phyloP scores from a whole-genome alignment of 2,113 vertebrate genomes.

The Tretioscincus oriximinensis region DNA sequence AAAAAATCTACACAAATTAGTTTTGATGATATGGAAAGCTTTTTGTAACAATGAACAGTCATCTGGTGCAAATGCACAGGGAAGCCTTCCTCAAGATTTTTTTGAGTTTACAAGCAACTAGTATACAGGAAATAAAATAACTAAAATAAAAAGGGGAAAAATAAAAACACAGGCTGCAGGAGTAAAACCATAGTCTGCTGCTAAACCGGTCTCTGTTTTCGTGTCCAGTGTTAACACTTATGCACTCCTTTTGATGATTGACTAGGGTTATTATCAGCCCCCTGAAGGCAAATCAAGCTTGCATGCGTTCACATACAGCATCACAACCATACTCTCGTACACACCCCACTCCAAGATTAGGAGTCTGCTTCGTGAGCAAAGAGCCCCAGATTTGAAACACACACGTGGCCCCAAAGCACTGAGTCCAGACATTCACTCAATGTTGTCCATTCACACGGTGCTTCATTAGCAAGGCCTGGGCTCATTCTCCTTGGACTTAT shows the following conservation, averaged over 20 bases:
- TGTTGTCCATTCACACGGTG: constrained; percentile 90
- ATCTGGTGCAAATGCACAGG: constrained; percentile 88
- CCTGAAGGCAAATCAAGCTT: constrained; percentile 86
- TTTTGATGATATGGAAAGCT: constrained; percentile 87
- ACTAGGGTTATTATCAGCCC: constrained; percentile 83
- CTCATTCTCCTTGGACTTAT: constrained; percentile 77
- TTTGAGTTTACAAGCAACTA: constrained; percentile 91
- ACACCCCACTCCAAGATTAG: constrained; percentile 86
- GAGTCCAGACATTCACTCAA: constrained; percentile 91
- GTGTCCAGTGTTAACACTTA: constrained; percentile 96
- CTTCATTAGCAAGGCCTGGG: constrained; percentile 87
- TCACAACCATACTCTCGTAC: constrained; percentile 89
- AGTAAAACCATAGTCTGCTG: constrained; percentile 88
- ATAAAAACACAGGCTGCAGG: constrained; percentile 87
- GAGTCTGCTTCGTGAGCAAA: constrained; percentile 76
- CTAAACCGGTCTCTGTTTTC: constrained; percentile 82
- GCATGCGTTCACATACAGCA: constrained; percentile 91
- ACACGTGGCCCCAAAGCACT: constrained; percentile 85
- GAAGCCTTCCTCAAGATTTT: constrained; percentile 82
- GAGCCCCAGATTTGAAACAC: constrained; percentile 82
- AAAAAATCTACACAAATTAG: constrained; percentile 83
- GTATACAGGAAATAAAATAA: constrained; percentile 80
- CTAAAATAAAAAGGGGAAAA: constrained; percentile 47
- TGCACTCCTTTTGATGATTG: constrained; percentile 83
- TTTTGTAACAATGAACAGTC: constrained; percentile 89